phyloP scores from a whole-genome alignment of 2,888 invertebrate genomes.

The Cryptocheilus praepositus region DNA sequence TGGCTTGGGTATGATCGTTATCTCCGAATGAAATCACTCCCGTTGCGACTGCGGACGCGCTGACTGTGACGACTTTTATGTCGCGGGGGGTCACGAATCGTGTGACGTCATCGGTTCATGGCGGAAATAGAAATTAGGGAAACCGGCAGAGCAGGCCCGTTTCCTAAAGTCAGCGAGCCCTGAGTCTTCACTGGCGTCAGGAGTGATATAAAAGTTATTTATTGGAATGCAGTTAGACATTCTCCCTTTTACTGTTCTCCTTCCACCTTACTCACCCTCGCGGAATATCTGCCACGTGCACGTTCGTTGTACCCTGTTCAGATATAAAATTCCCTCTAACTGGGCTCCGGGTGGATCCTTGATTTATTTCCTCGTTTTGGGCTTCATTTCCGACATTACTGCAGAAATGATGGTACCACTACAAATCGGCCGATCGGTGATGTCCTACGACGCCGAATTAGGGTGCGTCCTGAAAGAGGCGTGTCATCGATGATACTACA shows the following conservation, averaged over 20 bases:
- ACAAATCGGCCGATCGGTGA: too few species aligned
- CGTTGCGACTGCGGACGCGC: too few species aligned
- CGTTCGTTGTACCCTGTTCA: neutral
- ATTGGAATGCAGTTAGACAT: slow-evolving; percentile 36
- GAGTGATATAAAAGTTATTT: slow-evolving; percentile 46
- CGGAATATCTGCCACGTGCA: neutral
- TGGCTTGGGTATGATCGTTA: slow-evolving; percentile 17
- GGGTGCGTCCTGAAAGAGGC: too few species aligned
- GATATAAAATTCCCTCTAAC: slow-evolving; percentile 1
- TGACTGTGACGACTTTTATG: neutral
- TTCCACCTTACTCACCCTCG: neutral
- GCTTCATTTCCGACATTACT: too few species aligned
- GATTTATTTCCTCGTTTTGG: too few species aligned
- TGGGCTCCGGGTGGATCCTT: neutral
- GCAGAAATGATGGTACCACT: too few species aligned
- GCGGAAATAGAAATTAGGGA: slow-evolving; percentile 58
- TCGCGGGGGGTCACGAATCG: neutral
- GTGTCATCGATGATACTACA: too few species aligned
- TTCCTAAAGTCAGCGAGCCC: neutral
- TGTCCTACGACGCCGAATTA: too few species aligned
- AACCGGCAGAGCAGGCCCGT: slow-evolving; percentile 17
- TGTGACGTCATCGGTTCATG: too few species aligned
- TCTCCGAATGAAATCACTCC: slow-evolving; percentile 12
- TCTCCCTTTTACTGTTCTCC: too few species aligned
- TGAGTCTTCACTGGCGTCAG: slow-evolving; percentile 21